Base-by-base conservation (phyloP, 2,113 vertebrate species). In the Laterallus jamaicensis region DNA sequence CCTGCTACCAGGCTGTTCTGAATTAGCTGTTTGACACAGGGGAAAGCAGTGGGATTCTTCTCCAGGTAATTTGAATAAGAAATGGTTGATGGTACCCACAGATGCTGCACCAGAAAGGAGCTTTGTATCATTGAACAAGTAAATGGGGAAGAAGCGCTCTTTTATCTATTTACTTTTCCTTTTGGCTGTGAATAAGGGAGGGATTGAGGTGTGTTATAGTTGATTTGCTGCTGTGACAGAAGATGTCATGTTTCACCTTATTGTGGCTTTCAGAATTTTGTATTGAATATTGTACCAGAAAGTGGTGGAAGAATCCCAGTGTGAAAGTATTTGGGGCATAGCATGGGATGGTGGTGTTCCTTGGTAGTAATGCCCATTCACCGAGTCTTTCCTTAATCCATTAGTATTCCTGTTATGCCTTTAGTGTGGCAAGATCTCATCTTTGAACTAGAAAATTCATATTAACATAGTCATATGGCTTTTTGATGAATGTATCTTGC, bases 1-100 rank as follows among this genome's bases (percentile, higher is more conserved):
- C 28, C 49, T 81, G 19, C 17, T 73, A 3, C 0, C 0, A 59
- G 52, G 13, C 40, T 88, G 10, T 18, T 88, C 35, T 50, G 0
- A 7, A 35, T 4, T 39, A 9, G 20, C 15, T 67, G 10, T 64
- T 77, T 59, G 54, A 28, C 31, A 19, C 4, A 25, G 19, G 22
- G 35, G 13, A 75, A 55, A 78, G 9, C 6, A 50, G 10, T 42
- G 17, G 8, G 9, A n/a, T 71, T 75, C 7, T 78, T 62, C 17
- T 81, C 25, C 5, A 50, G 22, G 35, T n/a, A 35, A n/a, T 14
- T 67, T 49, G 9, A 25, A 19, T 39, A 5, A 35, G 25, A 56
- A 73, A 20, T 32, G 0, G 1, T 3, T 28, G 29, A 4, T 32
- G 40, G 4, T 40, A 11, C 19, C 14, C 58, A 5, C 11, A 24